phyloP scores from a whole-genome alignment of 2,797 vertebrate species.

The Gymnothorax javanicus region DNA sequence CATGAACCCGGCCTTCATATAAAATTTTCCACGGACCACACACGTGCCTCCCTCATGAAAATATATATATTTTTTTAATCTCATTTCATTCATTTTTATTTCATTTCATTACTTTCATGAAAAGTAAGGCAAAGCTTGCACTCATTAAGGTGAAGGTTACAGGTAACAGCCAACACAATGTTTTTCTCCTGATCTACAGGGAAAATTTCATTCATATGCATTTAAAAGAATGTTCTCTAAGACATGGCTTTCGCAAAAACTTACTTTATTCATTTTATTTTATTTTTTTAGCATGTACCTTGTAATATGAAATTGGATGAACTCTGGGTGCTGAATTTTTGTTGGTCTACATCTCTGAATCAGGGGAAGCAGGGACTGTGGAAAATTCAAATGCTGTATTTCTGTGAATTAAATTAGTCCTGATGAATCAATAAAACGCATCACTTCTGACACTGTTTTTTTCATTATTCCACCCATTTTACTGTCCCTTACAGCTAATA shows the following conservation, averaged over 20 bases:
- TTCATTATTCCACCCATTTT: background rate
- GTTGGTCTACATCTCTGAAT: background rate
- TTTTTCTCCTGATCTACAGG: background rate
- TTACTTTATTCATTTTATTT: background rate
- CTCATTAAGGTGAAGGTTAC: background rate
- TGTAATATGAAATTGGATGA: background rate
- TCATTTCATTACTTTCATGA: background rate
- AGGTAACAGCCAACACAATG: background rate
- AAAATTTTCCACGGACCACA: background rate
- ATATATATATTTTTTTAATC: background rate
- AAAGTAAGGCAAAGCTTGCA: background rate
- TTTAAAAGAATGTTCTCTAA: background rate
- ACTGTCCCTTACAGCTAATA: background rate
- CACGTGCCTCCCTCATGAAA: background rate
- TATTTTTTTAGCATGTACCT: background rate
- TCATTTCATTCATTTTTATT: background rate
- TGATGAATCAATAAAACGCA: background rate
- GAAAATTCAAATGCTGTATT: background rate
- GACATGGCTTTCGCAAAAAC: background rate
- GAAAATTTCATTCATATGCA: background rate
- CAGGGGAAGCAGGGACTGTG: background rate
- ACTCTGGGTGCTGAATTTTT: background rate
- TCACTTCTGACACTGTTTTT: background rate
- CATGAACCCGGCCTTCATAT: background rate
- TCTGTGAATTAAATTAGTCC: background rate